A percentile compares a stretch with the other conserved stretches of the same genome.
These are phyloP conservation scores for Tupiocoris notatus DNA, from an alignment of 2,888 invertebrate species.

Conservation along the genomic window DNA sequence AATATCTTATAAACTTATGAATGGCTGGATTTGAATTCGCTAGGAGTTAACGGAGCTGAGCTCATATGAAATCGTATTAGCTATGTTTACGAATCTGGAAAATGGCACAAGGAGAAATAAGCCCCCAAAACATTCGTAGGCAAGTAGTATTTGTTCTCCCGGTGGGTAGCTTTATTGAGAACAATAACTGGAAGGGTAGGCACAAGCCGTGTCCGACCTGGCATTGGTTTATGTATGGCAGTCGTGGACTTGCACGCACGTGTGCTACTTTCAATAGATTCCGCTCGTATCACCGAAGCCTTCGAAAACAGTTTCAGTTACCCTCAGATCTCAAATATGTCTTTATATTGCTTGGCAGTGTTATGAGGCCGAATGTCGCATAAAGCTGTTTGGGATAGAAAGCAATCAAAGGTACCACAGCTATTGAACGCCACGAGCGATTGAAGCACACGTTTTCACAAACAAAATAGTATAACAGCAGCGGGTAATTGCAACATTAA, in stretches of 20 bases:
- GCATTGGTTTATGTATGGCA: conserved; percentile 14
- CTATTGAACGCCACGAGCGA: too few relatives aligned
- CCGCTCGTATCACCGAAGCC: background rate
- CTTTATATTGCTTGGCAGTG: background rate
- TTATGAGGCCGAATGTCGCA: conserved; percentile 19
- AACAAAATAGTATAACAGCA: too few relatives aligned
- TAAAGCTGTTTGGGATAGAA: background rate
- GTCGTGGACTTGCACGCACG: conserved; percentile 1
- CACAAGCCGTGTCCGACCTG: background rate
- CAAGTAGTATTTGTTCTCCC: background rate
- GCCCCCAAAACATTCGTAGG: background rate
- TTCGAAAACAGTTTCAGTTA: background rate
- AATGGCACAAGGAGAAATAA: too few relatives aligned
- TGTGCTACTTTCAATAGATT: conserved; percentile 20
- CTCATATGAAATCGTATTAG: too few relatives aligned
- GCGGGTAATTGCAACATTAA: too few relatives aligned
- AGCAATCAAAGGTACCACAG: background rate
- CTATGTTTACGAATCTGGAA: background rate
- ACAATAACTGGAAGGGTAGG: conserved; percentile 8
- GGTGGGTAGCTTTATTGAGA: conserved; percentile 14
- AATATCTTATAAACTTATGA: too few relatives aligned
- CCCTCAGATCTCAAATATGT: background rate
- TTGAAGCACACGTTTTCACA: too few relatives aligned
- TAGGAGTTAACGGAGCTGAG: too few relatives aligned
- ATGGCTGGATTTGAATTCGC: too few relatives aligned